Evolutionary conservation across 2,113 vertebrate species (phyloP), one percentile per base, ranked within the genome.

Genomic region (Thunnus thynnus): DNA sequence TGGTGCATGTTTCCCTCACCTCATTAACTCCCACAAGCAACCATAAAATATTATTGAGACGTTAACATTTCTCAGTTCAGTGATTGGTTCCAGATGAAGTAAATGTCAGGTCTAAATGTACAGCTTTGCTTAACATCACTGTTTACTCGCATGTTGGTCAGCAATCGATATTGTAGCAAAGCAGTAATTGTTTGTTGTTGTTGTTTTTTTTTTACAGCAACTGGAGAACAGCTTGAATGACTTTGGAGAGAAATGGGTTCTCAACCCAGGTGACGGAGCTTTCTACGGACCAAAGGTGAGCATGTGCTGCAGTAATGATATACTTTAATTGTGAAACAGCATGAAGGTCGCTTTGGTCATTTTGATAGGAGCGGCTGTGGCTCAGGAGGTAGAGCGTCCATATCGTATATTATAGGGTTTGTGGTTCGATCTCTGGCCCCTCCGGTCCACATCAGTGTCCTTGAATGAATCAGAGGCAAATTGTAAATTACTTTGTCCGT

Each of bases 281-380:
- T 99, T 99, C 89, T 99, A 99, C 65, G 98, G 98, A 78, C 98
- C 98, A 60, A 99, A 99, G 97, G 98, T 99, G 82, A 94, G 65
- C 25, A 16, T 5, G 65, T 13, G 1, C 20, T 41, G 41, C 61
- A 57, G 47, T 68, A 41, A 60, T 66, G 25, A 32, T 48, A 10
- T 2, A 13, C 11, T 76, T 48, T 3, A 57, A 56, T 25, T 11
- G 47, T 71, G 58, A 68, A 61, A 54, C 67, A 30, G 63, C 72
- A 16, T 60, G 70, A 56, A 18, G 44, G 44, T 6, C 0, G 0
- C 25, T 13, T 73, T 77, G 25, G 79, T 68, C 44, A 10, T n/a
- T 30, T 4, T 4, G 27, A 4, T 30, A 30, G 27, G 27, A 30
- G 27, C 27, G 36, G 9, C 7, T 41, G 36, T 41, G 9, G 36